Base-by-base conservation (phyloP, 1,140 invertebrate species). In the Drosophila mauritiana region DNA sequence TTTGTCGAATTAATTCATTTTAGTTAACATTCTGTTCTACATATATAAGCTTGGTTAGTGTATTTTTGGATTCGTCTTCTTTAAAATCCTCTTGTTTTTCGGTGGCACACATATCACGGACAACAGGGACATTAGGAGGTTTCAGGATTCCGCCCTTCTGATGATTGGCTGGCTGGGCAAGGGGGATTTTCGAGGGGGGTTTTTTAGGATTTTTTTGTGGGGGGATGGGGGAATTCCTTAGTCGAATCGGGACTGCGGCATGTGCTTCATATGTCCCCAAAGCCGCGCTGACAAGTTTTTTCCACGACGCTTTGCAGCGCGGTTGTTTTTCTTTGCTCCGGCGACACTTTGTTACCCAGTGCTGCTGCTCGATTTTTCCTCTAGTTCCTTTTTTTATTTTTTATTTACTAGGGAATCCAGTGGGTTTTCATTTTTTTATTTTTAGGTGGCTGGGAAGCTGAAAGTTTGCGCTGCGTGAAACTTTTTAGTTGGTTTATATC, bases 381-480 rank as follows among this genome's bases (percentile, higher is more conserved):
- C 7, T 10, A 31, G 31, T 13, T 39, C 5, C 13, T 13, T 34
- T 13, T 37, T 37, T 4, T 37, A 37, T 67, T 20, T 17, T 15
- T 7, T 36, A 17, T 15, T 0, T 3, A 20, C 5, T 17, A 2
- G 8, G 17, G 13, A 43, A 43, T 43, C 42, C 17, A 43, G 36
- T 11, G 34, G 34, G 2, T 31, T n/a, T 8, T 31, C 7, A n/a
- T 11, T 22, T 39, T 40, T 22, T 40, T 10, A 39, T 37, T 48
- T 45, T 57, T 20, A 46, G 11, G 17, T 0, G 11, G 31, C n/a
- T 25, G 52, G 15, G 17, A 20, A 48, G 55, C 55, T 74, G 49
- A 76, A 76, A 75, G 74, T 78, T 78, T 54, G 53, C 75, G 74
- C 75, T 78, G 75, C 75, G 75, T 78, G 73, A 77, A 78, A 78